Evolutionary conservation across 2,797 vertebrate genomes (phyloP).

Genomic region (Nannoperca australis): DNA sequence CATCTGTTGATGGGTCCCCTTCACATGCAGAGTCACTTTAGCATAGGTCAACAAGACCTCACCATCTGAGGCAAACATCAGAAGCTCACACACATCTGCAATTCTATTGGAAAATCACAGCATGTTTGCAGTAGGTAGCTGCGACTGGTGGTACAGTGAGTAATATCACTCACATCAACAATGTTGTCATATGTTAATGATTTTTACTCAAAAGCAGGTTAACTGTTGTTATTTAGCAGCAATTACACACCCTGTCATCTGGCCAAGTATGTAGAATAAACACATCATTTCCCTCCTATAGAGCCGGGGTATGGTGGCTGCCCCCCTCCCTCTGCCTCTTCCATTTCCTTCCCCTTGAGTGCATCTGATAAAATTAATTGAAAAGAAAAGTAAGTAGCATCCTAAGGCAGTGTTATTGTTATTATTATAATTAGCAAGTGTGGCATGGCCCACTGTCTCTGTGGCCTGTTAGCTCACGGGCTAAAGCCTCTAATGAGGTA

Average conservation of each 20-base stretch:
- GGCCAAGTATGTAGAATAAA: constrained; percentile 75
- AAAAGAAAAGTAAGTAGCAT: constrained; percentile 85
- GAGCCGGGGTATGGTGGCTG: constrained; percentile 47
- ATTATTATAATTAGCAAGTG: constrained; percentile 85
- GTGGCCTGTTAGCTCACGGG: constrained; percentile 82
- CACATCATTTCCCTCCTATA: constrained; percentile 76
- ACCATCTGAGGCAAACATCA: constrained; percentile 31
- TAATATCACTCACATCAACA: constrained; percentile 49
- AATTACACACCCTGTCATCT: constrained; percentile 69
- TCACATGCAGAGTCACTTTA: constrained; percentile 27
- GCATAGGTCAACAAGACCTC: constrained; percentile 24
- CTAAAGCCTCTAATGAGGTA: constrained; percentile 85
- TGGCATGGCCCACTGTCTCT: constrained; percentile 77
- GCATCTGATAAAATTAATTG: constrained; percentile 86
- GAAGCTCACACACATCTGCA: not conserved
- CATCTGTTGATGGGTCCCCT: constrained; percentile 42
- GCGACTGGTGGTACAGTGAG: constrained; percentile 28
- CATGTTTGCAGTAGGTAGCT: not conserved
- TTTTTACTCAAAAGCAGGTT: constrained; percentile 65
- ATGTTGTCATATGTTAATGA: constrained; percentile 34
- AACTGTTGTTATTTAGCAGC: constrained; percentile 58
- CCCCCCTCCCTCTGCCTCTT: constrained; percentile 47
- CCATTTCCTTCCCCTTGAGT: constrained; percentile 69
- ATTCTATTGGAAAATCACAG: constrained; percentile 9
- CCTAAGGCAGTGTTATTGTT: constrained; percentile 84